These are phyloP conservation scores for Sebastes reedi DNA, from an alignment of 2,797 vertebrate species.

Conservation along the genomic window DNA sequence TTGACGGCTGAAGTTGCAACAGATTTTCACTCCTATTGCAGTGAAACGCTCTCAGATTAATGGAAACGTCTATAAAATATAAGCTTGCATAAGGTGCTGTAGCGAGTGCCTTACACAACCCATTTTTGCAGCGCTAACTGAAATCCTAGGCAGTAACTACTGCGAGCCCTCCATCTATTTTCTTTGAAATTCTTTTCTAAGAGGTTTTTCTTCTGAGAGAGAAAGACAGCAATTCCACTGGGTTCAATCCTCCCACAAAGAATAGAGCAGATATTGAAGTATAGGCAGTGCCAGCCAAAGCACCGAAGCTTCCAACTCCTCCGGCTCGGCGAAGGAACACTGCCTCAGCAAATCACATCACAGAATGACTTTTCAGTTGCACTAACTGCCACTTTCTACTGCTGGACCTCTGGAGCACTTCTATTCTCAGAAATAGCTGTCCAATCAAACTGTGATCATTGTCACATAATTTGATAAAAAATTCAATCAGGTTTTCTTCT, in stretches of 20 bases:
- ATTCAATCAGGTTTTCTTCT: constrained; percentile 62
- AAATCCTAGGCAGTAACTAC: constrained; percentile 60
- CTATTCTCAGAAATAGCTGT: constrained; percentile 58
- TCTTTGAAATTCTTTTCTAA: constrained; percentile 72
- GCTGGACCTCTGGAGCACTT: constrained; percentile 62
- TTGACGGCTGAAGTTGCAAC: constrained; percentile 59
- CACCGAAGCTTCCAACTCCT: constrained; percentile 72
- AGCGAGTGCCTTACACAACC: constrained; percentile 54
- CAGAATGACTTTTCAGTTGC: constrained; percentile 69
- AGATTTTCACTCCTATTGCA: constrained; percentile 51
- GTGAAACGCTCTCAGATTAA: constrained; percentile 59
- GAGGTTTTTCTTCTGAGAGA: constrained; percentile 64
- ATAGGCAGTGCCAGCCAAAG: constrained; percentile 69
- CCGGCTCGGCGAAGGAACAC: constrained; percentile 64
- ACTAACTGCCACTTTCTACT: constrained; percentile 67
- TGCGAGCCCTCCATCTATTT: constrained; percentile 63
- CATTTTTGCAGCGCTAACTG: constrained; percentile 49
- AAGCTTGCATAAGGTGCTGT: constrained; percentile 54
- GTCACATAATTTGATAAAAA: constrained; percentile 67
- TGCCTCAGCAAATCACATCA: constrained; percentile 80
- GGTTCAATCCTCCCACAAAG: constrained; percentile 79
- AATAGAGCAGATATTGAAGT: constrained; percentile 80
- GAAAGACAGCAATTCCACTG: constrained; percentile 77
- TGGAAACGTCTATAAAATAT: constrained; percentile 65
- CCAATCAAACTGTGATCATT: constrained; percentile 71